Percentiles rank a stretch among this genome's conserved stretches.
Evolutionary conservation across 2,113 vertebrate species (phyloP).

Genomic region (Ranitomeya imitator): DNA sequence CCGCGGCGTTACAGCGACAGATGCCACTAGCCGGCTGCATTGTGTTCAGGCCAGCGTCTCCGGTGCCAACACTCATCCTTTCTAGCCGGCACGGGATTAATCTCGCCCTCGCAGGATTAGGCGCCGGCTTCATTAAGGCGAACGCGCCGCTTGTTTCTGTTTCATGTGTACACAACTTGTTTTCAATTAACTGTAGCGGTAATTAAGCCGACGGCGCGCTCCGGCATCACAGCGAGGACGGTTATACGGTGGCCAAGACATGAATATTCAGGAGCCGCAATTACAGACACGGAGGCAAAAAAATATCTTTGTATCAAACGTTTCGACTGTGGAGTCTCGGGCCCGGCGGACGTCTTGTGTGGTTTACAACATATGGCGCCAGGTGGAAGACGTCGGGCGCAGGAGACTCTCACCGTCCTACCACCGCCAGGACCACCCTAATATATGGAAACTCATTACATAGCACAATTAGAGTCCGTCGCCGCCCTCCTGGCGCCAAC

Average conservation of each 20-base stretch:
- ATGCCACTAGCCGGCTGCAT: neutral
- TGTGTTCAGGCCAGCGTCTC: neutral
- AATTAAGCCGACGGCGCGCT: constrained; percentile 4
- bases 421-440: neutral
- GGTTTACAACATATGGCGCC: neutral
- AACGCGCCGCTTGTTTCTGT: constrained; percentile 6
- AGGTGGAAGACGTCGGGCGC: neutral
- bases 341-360: neutral
- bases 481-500: too few species aligned
- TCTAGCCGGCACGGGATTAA: constrained; percentile 4
- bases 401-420: neutral
- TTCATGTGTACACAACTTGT: constrained; percentile 36
- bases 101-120: constrained; percentile 24
- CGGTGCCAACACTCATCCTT: constrained; percentile 11
- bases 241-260: constrained; percentile 2
- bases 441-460: neutral
- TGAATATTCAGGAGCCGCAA: constrained; percentile 35
- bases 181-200: constrained; percentile 14
- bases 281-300: neutral
- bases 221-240: neutral
- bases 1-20: neutral
- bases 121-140: constrained; percentile 41
- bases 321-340: neutral
- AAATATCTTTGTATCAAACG: constrained; percentile 16
- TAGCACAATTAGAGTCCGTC: neutral